Percentiles rank a stretch among this genome's conserved stretches.
Conservation (phyloP, 2,888 invertebrate species). For the Trilocha varians region DNA sequence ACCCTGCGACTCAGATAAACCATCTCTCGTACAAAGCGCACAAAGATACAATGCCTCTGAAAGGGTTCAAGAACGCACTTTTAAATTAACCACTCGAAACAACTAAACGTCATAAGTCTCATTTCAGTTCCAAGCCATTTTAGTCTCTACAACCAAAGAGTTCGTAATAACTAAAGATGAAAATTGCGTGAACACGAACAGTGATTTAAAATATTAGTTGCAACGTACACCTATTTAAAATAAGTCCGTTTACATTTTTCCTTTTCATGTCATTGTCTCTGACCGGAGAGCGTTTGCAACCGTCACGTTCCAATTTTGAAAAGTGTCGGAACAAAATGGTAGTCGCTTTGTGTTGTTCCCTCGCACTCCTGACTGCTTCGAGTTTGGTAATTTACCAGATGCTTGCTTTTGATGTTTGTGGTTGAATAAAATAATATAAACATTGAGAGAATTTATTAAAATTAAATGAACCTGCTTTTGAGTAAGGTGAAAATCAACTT, state of each 20-base stretch:
- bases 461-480: no score
- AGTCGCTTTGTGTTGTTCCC: slow-evolving; percentile 61
- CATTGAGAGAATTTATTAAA: no score
- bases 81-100: slow-evolving; percentile 62
- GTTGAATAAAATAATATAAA: background rate
- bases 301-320: slow-evolving; percentile 74
- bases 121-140: slow-evolving; percentile 26
- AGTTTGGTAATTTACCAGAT: slow-evolving; percentile 68
- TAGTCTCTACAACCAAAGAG: slow-evolving; percentile 22
- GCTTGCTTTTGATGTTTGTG: slow-evolving; percentile 56
- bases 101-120: slow-evolving; percentile 38
- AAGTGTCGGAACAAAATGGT: slow-evolving; percentile 74
- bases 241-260: slow-evolving; percentile 72
- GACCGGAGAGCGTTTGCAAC: slow-evolving; percentile 68
- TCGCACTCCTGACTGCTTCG: slow-evolving; percentile 36
- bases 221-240: slow-evolving; percentile 61
- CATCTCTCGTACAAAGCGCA: slow-evolving; percentile 72
- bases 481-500: no score
- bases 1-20: slow-evolving; percentile 71
- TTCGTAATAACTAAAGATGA: slow-evolving; percentile 16
- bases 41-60: slow-evolving; percentile 74
- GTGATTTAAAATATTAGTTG: slow-evolving; percentile 54
- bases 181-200: slow-evolving; percentile 28
- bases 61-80: slow-evolving; percentile 75
- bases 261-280: slow-evolving; percentile 74